Evolutionary conservation across 92 coral and sea anemone genomes (phyloP), one percentile per base, ranked within the genome.

Genomic region (Paramuricea clavata): DNA sequence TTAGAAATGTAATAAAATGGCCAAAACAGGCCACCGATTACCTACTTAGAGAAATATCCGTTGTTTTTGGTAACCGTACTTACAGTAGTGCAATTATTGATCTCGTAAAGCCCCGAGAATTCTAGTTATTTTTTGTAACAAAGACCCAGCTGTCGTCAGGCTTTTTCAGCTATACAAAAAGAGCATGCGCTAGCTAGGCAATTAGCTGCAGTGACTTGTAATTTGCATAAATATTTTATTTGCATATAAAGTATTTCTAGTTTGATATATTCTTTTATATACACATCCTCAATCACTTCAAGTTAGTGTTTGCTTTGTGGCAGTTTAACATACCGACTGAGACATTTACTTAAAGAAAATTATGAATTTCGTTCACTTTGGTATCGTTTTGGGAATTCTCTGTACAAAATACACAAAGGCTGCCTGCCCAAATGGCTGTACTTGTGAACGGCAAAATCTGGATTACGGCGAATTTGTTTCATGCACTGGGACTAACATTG

Each of bases 261-360:
- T 78, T 35, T 78, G 22, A 2, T 57, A 21, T 11, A 19, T 27
- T 43, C 21, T 6, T 44, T 19, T 61, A 35, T 42, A 60, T 59
- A 61, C 56, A 79, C 31, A 49, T 79, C 30, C 67, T 32, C 84
- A 59, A 79, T 79, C 84, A 76, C 73, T 79, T 79, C 47, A 78
- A 54, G 3, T 23, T 22, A 15, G 56, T 79, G 56, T 79, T 79
- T 79, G 47, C 84, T 30, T 78, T 79, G 33, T 52, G 84, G 33
- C 33, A 30, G 56, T n/a, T 79, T 79, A 79, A 39, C 36, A 79
- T 31, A 30, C 43, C 39, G 23, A n/a, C 16, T 13, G 33, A 23
- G 28, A 41, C 59, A 9, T 8, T 5, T 19, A 21, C 32, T 61
- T 34, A 57, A 79, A 59, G 56, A 35, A 59, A n/a, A 57, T 61